Evolutionary conservation across 2,888 invertebrate species (phyloP).

Genomic region (Lycophotia porphyrea): DNA sequence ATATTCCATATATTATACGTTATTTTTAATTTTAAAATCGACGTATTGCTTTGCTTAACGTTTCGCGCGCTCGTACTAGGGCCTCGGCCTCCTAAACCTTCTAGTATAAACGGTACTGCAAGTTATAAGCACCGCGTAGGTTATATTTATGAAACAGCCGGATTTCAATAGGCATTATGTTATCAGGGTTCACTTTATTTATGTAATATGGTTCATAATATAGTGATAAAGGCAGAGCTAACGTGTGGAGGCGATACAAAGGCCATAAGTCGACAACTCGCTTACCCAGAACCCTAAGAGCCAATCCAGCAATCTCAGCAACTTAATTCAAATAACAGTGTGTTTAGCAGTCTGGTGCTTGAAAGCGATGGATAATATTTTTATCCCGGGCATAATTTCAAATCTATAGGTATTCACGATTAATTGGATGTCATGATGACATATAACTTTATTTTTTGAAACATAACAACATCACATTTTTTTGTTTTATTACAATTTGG

Average conservation of each 20-base stretch:
- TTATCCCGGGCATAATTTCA: neutral
- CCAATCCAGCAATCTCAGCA: neutral
- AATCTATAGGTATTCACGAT: neutral
- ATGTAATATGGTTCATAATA: neutral
- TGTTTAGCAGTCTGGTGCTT: neutral
- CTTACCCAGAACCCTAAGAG: neutral
- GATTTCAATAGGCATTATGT: neutral
- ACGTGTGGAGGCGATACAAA: neutral
- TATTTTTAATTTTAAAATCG: neutral
- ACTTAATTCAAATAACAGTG: neutral
- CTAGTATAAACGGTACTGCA: neutral
- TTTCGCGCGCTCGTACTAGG: neutral
- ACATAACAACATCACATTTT: no score
- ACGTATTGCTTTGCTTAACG: neutral
- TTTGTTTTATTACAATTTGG: no score
- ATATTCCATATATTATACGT: no score
- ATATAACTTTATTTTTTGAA: no score
- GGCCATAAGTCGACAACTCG: neutral
- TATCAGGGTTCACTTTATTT: neutral
- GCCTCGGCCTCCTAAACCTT: neutral
- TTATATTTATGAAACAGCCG: neutral
- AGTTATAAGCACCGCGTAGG: neutral
- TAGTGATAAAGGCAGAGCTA: neutral
- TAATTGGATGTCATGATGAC: neutral
- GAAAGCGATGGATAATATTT: neutral